Percentiles rank a stretch among this genome's conserved stretches.
Evolutionary conservation across 2,113 vertebrate species (phyloP).

Genomic region (Alexandromys fortis): DNA sequence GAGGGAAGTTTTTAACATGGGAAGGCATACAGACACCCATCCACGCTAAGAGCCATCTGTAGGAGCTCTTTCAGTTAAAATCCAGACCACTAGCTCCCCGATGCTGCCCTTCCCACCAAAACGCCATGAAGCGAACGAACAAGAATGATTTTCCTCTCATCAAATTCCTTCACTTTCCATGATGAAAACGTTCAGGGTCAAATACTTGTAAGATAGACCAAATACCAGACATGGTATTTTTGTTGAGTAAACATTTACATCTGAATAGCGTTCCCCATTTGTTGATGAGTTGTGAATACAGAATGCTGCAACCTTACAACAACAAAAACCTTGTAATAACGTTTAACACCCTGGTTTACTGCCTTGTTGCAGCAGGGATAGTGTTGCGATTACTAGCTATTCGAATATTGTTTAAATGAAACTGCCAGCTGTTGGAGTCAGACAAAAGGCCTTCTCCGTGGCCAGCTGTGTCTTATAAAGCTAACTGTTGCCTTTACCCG

Average conservation of each 20-base stretch:
- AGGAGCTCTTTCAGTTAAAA: constrained; percentile 3
- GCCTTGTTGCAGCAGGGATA: constrained; percentile 60
- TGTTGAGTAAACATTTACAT: background rate
- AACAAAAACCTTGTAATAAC: background rate
- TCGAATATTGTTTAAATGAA: constrained; percentile 82
- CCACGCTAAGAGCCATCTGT: background rate
- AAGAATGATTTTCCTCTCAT: background rate
- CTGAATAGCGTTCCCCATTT: background rate
- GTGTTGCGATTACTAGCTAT: constrained; percentile 71
- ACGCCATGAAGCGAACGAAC: background rate
- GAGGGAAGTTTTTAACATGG: background rate
- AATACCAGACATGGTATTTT: constrained; percentile 25
- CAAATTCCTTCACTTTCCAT: constrained; percentile 4
- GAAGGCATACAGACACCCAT: background rate
- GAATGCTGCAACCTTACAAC: constrained; percentile 2
- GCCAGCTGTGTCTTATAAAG: constrained; percentile 87
- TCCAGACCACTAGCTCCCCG: background rate
- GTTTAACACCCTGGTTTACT: constrained; percentile 64
- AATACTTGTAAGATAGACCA: constrained; percentile 43
- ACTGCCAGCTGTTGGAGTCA: constrained; percentile 81
- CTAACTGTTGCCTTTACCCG: constrained; percentile 33
- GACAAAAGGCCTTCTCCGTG: constrained; percentile 77
- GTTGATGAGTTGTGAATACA: background rate
- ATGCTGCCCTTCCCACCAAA: background rate
- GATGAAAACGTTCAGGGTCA: constrained; percentile 12